Base-by-base conservation (phyloP, 2,888 invertebrate genomes). In the Octonoba sinensis region DNA sequence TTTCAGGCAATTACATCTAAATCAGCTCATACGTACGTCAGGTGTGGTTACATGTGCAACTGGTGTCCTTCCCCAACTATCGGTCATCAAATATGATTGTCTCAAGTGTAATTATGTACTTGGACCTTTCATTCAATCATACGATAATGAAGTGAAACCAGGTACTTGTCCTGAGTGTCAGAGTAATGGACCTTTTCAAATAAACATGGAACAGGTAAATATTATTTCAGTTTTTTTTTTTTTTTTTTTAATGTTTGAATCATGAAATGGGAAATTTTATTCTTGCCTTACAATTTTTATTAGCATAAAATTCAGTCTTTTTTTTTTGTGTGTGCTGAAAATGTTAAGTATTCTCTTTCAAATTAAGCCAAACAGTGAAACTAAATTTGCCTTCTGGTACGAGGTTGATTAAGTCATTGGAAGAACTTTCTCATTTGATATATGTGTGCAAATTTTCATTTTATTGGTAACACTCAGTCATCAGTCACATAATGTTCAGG, bases 121-220 rank as follows among this genome's bases (percentile, higher is more conserved):
- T 85, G 99, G 99, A 0, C 99, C 99, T 0, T 99, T 97, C 88
- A 93, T 95, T 18, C 99, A 99, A 90, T 92, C 94, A 0, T 97
- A 97, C 89, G 93, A 94, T 87, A 90, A 94, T 3, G 99, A 99
- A 90, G 94, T 98, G 0, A 96, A 95, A 87, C 99, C 99, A 0
- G 96, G 96, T 0, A 94, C 95, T 0, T 99, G 99, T 90, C 99
- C 99, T 0, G 97, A 99, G 88, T 99, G 99, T 91, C 99, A 99
- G 88, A 96, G 96, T 87, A 90, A 91, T 76, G 99, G 99, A 0
- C 99, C 98, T 0, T 99, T 99, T 89, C 89, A 96, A 93, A 94
- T 99, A 36, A 99, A 99, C 88, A 98, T 99, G 96, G 99, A 99
- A 86, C 89, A 91, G 88, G 90, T 90, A 72, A 69, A 84, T 74